Percentiles rank a stretch among this genome's conserved stretches.
phyloP scores from a whole-genome alignment of 2,797 vertebrate species.

The Dendrocincla fuliginosa region DNA sequence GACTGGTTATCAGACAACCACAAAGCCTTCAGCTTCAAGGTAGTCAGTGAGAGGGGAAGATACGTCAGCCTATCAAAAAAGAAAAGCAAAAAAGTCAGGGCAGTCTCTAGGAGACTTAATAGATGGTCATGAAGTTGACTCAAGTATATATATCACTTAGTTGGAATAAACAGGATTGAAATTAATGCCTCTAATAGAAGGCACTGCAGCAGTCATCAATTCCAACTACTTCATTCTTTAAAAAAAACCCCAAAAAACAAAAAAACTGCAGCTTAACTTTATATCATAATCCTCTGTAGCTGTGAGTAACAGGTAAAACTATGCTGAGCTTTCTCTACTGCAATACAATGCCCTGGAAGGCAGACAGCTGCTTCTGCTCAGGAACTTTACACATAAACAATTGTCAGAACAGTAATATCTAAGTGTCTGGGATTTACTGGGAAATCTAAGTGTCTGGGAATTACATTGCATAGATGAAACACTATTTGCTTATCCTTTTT shows the following conservation, averaged over 20 bases:
- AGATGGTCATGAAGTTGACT: not conserved
- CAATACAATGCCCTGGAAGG: not conserved
- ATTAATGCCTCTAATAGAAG: not conserved
- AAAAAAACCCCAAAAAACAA: not conserved
- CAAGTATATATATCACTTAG: not conserved
- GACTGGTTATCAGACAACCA: constrained; percentile 99
- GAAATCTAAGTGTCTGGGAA: not conserved
- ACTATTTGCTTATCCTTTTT: not conserved
- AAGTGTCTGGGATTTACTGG: not conserved
- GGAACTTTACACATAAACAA: not conserved
- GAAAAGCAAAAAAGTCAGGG: not conserved
- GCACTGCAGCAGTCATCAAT: not conserved
- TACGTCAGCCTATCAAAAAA: constrained; percentile 81
- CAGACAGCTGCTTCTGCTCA: not conserved
- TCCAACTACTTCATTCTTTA: not conserved
- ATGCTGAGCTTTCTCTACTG: not conserved
- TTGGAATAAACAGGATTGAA: not conserved
- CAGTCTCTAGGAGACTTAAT: not conserved
- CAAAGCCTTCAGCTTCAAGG: constrained; percentile 91
- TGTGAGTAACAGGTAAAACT: not conserved
- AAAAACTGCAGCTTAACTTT: not conserved
- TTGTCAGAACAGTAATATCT: not conserved
- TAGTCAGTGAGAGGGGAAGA: constrained; percentile 90
- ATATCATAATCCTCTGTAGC: not conserved
- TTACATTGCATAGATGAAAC: not conserved